These are phyloP conservation scores for Acanthosepion pharaonis DNA, from an alignment of 2,888 invertebrate species.

Conservation along the genomic window DNA sequence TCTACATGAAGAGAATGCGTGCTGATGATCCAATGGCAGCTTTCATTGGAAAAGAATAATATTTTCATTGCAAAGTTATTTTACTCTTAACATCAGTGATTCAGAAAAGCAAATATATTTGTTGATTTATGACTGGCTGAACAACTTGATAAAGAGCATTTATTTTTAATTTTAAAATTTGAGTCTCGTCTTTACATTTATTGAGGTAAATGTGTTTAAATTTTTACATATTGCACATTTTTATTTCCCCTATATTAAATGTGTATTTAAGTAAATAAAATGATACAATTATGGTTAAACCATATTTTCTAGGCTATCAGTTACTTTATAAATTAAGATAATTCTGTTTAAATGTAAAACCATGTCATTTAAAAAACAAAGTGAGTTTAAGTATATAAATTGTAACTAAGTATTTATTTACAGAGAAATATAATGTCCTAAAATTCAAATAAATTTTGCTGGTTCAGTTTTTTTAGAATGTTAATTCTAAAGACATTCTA, in stretches of 20 bases:
- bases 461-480: too few species aligned
- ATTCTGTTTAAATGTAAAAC: too few species aligned
- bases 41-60: background rate
- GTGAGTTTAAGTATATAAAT: too few species aligned
- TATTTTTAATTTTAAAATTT: too few species aligned
- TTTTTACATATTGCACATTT: background rate
- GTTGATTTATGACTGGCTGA: background rate
- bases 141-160: background rate
- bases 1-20: slow-evolving; percentile 85
- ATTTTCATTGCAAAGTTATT: too few species aligned
- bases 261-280: background rate
- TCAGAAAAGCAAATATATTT: background rate
- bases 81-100: background rate
- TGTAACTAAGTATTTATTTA: too few species aligned
- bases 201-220: background rate
- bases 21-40: slow-evolving; percentile 87
- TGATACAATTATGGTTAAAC: background rate
- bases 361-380: too few species aligned
- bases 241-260: background rate
- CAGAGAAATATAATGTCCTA: too few species aligned
- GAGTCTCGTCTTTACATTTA: background rate
- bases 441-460: too few species aligned
- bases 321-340: too few species aligned
- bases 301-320: background rate
- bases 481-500: too few species aligned